Evolutionary conservation across 2,888 invertebrate genomes (phyloP).

Genomic region (Tipula lateralis): DNA sequence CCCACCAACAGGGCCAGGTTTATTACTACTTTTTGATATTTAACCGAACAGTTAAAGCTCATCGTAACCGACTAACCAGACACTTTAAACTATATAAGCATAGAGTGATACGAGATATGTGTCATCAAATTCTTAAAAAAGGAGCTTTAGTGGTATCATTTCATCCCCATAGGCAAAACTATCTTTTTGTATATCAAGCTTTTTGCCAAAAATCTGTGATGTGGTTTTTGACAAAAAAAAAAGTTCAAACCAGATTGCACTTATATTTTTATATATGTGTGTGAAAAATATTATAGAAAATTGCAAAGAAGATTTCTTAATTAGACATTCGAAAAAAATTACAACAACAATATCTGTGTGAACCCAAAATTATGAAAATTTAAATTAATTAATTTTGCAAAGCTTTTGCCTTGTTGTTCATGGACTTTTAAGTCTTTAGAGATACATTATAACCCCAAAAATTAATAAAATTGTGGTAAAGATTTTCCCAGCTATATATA

Average conservation of each 20-base stretch:
- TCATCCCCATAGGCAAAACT: too few relatives aligned
- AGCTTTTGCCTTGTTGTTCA: neutral
- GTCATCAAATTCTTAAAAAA: too few relatives aligned
- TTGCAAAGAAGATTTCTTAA: neutral
- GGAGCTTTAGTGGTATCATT: too few relatives aligned
- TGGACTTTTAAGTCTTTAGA: neutral
- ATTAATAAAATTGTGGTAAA: neutral
- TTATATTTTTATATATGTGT: neutral
- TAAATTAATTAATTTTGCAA: neutral
- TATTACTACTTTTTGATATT: too few relatives aligned
- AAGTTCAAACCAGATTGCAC: neutral
- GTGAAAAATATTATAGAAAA: neutral
- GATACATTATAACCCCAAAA: neutral
- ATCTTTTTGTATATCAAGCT: too few relatives aligned
- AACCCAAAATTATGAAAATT: neutral
- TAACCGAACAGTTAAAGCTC: too few relatives aligned
- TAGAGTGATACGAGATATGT: too few relatives aligned
- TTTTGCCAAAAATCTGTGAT: too few relatives aligned
- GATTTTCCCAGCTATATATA: neutral
- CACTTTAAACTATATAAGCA: too few relatives aligned
- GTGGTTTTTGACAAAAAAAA: too few relatives aligned
- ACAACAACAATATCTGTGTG: neutral
- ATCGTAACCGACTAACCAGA: too few relatives aligned
- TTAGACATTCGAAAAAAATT: neutral
- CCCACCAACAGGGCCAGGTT: too few relatives aligned